These are phyloP conservation scores for Polyommatus iphigenia DNA, from an alignment of 2,888 invertebrate genomes.

Conservation along the genomic window DNA sequence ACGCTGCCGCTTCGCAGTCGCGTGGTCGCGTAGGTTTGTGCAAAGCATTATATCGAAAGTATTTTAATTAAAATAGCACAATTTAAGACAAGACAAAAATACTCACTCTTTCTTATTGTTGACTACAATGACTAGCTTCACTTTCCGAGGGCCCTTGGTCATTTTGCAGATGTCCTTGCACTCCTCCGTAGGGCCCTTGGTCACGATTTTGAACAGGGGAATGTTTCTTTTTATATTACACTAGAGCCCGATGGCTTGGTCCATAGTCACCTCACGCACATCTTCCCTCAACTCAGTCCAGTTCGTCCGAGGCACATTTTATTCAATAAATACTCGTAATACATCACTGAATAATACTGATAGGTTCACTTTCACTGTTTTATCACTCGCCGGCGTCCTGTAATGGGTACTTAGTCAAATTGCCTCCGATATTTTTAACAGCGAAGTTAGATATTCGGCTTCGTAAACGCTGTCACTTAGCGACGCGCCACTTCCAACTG, in stretches of 20 bases:
- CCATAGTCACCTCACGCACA: constrained; percentile 68
- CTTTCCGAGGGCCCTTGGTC: constrained; percentile 81
- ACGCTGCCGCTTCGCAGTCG: no score
- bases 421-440: background rate
- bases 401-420: background rate
- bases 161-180: constrained; percentile 76
- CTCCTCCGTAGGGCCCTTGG: constrained; percentile 72
- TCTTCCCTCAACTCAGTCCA: constrained; percentile 57
- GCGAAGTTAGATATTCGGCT: background rate
- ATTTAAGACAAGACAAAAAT: constrained; percentile 38
- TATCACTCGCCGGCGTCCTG: constrained; percentile 24
- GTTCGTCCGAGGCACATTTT: constrained; percentile 56
- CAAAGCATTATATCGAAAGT: no score
- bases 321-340: constrained; percentile 36
- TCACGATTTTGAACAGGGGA: constrained; percentile 75
- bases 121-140: constrained; percentile 81
- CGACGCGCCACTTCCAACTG: background rate
- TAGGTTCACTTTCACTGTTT: constrained; percentile 51
- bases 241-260: constrained; percentile 59
- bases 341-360: constrained; percentile 59
- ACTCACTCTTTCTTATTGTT: constrained; percentile 81
- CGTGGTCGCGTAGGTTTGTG: no score
- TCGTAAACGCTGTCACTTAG: background rate
- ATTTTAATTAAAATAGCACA: no score
- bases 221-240: constrained; percentile 64